Percentiles rank a stretch among this genome's conserved stretches.
phyloP scores from a whole-genome alignment of 2,113 vertebrate species.

The Pachycephala philippinensis region DNA sequence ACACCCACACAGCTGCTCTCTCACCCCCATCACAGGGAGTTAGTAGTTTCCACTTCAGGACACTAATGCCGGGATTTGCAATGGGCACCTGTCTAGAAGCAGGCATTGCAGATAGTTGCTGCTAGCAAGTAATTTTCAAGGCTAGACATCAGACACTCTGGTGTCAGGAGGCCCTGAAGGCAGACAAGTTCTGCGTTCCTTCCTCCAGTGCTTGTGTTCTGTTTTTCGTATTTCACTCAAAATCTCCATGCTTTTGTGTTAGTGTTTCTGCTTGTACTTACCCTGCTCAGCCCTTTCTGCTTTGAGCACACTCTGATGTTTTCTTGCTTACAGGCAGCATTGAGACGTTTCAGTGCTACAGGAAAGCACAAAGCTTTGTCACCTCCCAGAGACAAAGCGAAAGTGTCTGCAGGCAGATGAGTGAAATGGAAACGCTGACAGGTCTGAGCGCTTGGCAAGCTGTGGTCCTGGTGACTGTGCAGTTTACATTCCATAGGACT shows the following conservation, averaged over 20 bases:
- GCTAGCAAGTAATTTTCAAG: neutral
- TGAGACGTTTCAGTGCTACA: neutral
- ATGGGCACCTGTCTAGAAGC: neutral
- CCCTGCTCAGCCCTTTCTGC: neutral
- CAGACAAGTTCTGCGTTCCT: neutral
- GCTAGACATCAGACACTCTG: neutral
- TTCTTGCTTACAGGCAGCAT: neutral
- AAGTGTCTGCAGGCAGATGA: neutral
- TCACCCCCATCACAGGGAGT: neutral
- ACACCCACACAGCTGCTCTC: neutral
- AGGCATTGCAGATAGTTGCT: neutral
- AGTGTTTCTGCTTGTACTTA: neutral
- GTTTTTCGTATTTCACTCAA: neutral
- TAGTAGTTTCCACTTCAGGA: neutral
- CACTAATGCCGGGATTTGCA: neutral
- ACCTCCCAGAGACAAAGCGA: neutral
- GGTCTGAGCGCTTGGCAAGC: neutral
- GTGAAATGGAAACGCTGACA: accelerated
- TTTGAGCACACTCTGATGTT: neutral
- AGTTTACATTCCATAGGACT: neutral
- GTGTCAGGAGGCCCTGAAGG: neutral
- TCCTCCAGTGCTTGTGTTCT: neutral
- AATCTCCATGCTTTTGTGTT: neutral
- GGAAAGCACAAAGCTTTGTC: neutral
- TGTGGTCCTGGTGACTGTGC: neutral